Conservation (phyloP, 2,797 vertebrate genomes). For the Ataeniobius toweri region DNA sequence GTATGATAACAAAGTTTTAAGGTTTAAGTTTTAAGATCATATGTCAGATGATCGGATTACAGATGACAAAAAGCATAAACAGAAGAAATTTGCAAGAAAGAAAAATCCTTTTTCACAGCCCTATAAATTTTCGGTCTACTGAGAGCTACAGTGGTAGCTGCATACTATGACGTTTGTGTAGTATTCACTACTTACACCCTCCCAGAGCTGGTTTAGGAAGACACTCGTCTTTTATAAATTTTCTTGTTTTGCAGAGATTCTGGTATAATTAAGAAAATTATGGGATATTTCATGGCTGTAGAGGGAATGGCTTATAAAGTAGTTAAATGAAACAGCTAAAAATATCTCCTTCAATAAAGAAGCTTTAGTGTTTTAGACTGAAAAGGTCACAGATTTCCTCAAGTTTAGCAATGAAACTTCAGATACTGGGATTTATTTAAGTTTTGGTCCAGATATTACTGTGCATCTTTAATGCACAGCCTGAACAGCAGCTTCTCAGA, state of each 20-base stretch:
- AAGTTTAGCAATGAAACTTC: background rate
- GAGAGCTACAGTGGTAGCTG: no score
- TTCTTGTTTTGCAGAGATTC: background rate
- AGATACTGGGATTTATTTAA: background rate
- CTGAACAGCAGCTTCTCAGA: background rate
- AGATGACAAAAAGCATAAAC: no score
- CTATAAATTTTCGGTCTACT: no score
- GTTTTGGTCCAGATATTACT: background rate
- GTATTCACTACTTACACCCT: background rate
- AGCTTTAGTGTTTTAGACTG: background rate
- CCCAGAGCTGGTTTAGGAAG: background rate
- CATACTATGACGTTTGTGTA: background rate
- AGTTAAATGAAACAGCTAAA: background rate
- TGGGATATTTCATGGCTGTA: background rate
- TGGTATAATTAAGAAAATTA: background rate
- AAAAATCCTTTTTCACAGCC: no score
- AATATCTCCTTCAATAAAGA: background rate
- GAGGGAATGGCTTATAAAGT: background rate
- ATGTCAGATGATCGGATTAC: no score
- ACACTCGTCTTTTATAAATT: background rate
- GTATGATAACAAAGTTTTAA: no score
- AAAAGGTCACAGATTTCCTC: background rate
- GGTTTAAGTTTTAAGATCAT: no score
- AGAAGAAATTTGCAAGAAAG: no score
- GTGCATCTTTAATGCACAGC: background rate